These are phyloP conservation scores for Chelonoidis abingdonii DNA, from an alignment of 2,113 vertebrate genomes.

Conservation along the genomic window DNA sequence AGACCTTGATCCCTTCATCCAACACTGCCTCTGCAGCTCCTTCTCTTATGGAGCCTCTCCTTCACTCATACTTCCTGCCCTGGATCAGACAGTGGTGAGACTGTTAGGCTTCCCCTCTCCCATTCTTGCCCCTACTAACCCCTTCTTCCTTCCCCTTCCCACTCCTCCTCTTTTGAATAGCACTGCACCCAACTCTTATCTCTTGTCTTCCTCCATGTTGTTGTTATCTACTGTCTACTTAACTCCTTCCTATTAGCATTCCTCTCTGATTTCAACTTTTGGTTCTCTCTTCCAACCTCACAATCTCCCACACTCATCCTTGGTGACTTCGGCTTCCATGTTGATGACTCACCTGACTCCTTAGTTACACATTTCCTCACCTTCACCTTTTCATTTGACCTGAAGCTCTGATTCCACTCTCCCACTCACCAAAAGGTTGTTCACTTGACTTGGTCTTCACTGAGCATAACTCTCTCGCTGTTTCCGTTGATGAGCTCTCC, in stretches of 20 bases:
- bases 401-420: not conserved
- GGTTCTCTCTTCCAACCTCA: not conserved
- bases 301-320: not conserved
- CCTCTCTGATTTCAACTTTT: too few species aligned
- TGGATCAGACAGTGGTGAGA: not conserved
- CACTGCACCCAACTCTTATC: not conserved
- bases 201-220: not conserved
- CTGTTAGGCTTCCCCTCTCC: not conserved
- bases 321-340: not conserved
- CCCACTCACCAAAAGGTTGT: not conserved
- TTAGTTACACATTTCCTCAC: not conserved
- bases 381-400: not conserved
- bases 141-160: not conserved
- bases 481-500: not conserved
- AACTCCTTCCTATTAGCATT: not conserved
- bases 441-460: not conserved
- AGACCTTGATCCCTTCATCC: not conserved
- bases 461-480: not conserved
- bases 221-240: not conserved
- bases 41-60: not conserved
- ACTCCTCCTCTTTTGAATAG: not conserved
- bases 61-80: not conserved
- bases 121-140: not conserved
- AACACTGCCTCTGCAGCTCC: not conserved
- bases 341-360: not conserved